Conservation (phyloP, 2,797 vertebrate species). For the Falco columbarius region DNA sequence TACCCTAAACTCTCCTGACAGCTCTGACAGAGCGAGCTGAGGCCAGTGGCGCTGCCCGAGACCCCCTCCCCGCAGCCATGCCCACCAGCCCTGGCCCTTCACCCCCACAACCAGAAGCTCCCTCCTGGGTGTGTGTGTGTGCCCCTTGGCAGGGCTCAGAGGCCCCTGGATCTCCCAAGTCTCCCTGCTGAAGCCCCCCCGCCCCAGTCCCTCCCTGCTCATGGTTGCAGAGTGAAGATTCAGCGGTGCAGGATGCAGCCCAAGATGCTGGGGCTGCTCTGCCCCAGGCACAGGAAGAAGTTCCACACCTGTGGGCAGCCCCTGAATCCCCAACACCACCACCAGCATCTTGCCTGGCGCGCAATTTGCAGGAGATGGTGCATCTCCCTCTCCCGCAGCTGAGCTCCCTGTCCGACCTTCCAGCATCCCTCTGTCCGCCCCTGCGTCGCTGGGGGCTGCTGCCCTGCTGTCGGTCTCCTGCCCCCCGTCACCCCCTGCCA, state of each 20-base stretch:
- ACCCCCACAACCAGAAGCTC: rapidly evolving
- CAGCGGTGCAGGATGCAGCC: not conserved
- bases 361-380: not conserved
- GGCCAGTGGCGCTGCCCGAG: rapidly evolving
- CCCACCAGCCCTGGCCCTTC: not conserved
- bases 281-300: rapidly evolving
- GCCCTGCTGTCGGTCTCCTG: not conserved
- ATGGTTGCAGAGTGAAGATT: not conserved
- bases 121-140: not conserved
- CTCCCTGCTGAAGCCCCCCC: not conserved
- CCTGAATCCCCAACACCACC: rapidly evolving
- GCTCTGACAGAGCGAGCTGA: not conserved
- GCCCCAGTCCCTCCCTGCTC: not conserved
- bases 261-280: not conserved
- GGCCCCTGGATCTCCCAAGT: not conserved
- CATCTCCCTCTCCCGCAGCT: rapidly evolving
- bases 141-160: not conserved
- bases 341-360: rapidly evolving
- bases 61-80: rapidly evolving
- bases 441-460: not conserved
- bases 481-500: not conserved
- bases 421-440: not conserved
- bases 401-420: not conserved
- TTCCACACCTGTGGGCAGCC: not conserved
- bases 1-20: conserved; percentile 19